A percentile compares a stretch with the other conserved stretches of the same genome.
Evolutionary conservation across 2,888 invertebrate genomes (phyloP).

Genomic region (Smittia aterrima): DNA sequence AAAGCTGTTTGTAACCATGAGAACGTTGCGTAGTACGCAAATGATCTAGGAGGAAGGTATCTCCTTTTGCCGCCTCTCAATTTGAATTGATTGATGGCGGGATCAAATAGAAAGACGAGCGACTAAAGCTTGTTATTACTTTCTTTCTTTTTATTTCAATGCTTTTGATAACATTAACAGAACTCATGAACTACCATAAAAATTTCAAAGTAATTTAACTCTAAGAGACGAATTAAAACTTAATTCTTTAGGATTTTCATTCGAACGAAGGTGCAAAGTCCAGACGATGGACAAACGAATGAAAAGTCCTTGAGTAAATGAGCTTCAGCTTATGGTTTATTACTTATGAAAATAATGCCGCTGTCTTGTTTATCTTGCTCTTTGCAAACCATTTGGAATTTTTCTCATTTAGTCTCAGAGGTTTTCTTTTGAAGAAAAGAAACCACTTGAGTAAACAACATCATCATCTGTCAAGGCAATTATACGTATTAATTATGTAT

Average conservation of each 20-base stretch:
- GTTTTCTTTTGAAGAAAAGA: background rate
- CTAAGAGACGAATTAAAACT: no score
- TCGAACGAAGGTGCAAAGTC: no score
- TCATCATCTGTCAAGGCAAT: slow-evolving; percentile 18
- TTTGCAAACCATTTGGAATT: background rate
- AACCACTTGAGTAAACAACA: background rate
- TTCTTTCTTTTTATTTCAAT: background rate
- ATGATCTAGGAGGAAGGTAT: background rate
- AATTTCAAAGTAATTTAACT: no score
- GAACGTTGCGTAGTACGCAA: background rate
- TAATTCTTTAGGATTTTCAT: no score
- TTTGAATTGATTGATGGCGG: slow-evolving; percentile 9
- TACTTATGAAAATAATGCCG: no score
- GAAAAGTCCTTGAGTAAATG: no score
- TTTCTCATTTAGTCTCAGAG: background rate
- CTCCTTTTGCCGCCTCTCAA: background rate
- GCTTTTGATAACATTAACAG: background rate
- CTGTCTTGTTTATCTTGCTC: background rate
- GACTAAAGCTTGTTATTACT: background rate
- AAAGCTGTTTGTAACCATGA: background rate
- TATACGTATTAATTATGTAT: background rate
- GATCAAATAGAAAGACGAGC: background rate
- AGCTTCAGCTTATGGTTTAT: no score
- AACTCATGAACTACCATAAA: no score
- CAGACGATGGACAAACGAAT: no score